Evolutionary conservation across 1,140 invertebrate species (phyloP).

Genomic region (Dendroctonus valens): DNA sequence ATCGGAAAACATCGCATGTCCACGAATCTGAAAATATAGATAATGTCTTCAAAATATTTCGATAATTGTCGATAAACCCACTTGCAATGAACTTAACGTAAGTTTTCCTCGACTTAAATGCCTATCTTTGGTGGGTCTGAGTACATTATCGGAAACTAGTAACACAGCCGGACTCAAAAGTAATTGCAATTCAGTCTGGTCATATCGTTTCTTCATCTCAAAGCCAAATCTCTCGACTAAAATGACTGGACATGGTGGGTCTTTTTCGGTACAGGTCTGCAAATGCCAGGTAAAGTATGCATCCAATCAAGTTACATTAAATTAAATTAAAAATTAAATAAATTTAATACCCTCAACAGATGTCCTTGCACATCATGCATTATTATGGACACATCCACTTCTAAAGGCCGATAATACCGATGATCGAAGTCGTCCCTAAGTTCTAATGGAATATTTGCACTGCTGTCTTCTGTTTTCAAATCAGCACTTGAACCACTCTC

Average conservation of each 20-base stretch:
- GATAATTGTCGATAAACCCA: conserved; percentile 44
- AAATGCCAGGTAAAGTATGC: conserved; percentile 24
- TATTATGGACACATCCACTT: conserved; percentile 90
- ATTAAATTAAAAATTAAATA: neutral
- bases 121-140: conserved; percentile 64
- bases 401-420: conserved; percentile 80
- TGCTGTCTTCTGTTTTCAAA: conserved; percentile 42
- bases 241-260: conserved; percentile 87
- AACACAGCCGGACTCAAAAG: conserved; percentile 86
- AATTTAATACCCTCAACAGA: conserved; percentile 66
- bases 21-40: conserved; percentile 10
- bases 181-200: conserved; percentile 88
- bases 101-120: conserved; percentile 88
- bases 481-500: conserved; percentile 38
- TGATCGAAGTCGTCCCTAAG: conserved; percentile 70
- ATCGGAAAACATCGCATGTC: conserved; percentile 22
- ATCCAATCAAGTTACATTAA: neutral
- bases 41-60: neutral
- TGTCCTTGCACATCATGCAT: conserved; percentile 95
- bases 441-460: conserved; percentile 43
- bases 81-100: conserved; percentile 84
- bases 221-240: conserved; percentile 90
- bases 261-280: conserved; percentile 78
- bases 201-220: conserved; percentile 93
- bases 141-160: conserved; percentile 70